phyloP scores from a whole-genome alignment of 1,140 invertebrate genomes.

The Drosophila arawakana region DNA sequence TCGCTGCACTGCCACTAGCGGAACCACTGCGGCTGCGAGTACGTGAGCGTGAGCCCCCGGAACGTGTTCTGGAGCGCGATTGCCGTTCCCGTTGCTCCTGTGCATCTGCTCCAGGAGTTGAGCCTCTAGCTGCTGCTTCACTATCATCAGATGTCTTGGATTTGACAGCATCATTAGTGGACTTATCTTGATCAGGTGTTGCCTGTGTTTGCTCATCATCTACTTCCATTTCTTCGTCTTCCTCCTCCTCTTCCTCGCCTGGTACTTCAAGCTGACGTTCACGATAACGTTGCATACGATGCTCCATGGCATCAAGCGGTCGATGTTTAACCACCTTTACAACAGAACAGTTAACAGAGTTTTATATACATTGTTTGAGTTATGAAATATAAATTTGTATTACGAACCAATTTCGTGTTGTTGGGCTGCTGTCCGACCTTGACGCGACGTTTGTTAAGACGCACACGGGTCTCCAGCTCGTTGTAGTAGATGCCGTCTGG shows the following conservation, averaged over 20 bases:
- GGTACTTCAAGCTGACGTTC: constrained; percentile 95
- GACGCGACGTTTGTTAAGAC: constrained; percentile 94
- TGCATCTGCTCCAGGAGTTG: constrained; percentile 82
- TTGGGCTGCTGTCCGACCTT: constrained; percentile 89
- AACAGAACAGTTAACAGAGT: not conserved
- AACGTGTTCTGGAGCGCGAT: constrained; percentile 74
- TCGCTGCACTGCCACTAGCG: constrained; percentile 36
- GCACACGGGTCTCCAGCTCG: constrained; percentile 97
- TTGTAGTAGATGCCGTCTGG: constrained; percentile 98
- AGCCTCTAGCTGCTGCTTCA: constrained; percentile 79
- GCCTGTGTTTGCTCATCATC: constrained; percentile 87
- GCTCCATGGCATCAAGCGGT: constrained; percentile 93
- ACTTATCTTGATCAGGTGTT: constrained; percentile 49
- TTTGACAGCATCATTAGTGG: constrained; percentile 62
- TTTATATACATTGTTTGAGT: not conserved
- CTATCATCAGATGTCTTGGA: constrained; percentile 67
- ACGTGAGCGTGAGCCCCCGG: constrained; percentile 56
- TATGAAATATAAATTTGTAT: not conserved
- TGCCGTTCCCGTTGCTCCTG: constrained; percentile 76
- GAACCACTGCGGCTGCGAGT: constrained; percentile 62
- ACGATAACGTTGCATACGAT: constrained; percentile 93
- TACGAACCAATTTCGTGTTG: constrained; percentile 86
- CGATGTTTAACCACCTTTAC: constrained; percentile 92
- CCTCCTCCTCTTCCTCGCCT: constrained; percentile 90
- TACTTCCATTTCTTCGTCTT: constrained; percentile 90